Evolutionary conservation across 1,140 invertebrate species (phyloP), one percentile per base, ranked within the genome.

Genomic region (Drosophila sechellia): DNA sequence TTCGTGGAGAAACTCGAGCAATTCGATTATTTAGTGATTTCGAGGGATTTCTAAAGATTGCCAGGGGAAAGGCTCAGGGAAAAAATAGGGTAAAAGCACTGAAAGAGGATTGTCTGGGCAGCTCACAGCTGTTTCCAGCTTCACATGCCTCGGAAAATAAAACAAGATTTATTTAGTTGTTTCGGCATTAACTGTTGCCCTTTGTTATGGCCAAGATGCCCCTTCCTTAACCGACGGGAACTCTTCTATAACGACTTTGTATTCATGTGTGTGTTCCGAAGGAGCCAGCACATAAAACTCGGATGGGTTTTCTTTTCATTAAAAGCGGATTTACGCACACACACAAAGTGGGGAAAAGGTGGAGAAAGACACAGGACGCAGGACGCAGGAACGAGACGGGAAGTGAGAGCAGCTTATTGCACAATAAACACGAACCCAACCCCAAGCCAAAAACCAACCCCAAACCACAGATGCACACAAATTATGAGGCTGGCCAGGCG

Each of bases 231-330:
- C 63, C 34, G 66, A 40, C 66, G 48, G 64, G 49, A 70, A 70
- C 49, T 70, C 64, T 55, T 70, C 66, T 55, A 69, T 48, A 70
- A 77, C 61, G 72, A 50, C 66, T 57, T 70, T 68, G 53, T 77
- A 58, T 77, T 39, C 50, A 53, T 42, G 61, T 43, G 48, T 68
- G 27, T 39, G 45, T 37, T 27, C 13, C 57, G 37, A 64, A 66
- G 70, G 43, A 63, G 63, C 73, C 72, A 49, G 37, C 64, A 66
- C 69, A 86, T 64, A 78, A 87, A 89, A 63, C 66, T 66, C 54
- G 48, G 71, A 89, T 84, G 84, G 86, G 84, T 89, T 89, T 89
- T 89, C 84, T 89, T 89, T 89, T 89, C 84, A 89, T 89, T 89
- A 89, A 89, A 89, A 89, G 84, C 84, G 84, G 84, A 89, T 89